A percentile compares a stretch with the other conserved stretches of the same genome.
Conservation (phyloP, 2,888 invertebrate genomes). For the Ptilodon capucinus region DNA sequence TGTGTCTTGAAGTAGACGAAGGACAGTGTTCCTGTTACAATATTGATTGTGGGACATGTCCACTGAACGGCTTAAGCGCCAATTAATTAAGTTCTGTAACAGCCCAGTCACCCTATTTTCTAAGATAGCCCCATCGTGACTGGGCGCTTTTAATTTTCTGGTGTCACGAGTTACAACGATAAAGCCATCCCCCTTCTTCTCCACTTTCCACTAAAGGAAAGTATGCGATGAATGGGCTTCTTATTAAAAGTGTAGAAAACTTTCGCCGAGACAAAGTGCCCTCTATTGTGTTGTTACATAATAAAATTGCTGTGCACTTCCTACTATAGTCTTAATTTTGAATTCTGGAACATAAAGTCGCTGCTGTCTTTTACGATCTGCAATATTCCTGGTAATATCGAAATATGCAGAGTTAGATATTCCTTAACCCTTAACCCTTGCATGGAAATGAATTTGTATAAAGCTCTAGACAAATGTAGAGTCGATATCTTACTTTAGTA, state of each 20-base stretch:
- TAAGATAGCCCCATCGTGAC: slow-evolving; percentile 73
- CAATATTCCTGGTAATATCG: slow-evolving; percentile 2
- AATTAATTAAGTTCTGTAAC: slow-evolving; percentile 74
- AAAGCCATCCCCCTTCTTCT: slow-evolving; percentile 57
- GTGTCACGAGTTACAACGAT: slow-evolving; percentile 74
- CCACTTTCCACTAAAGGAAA: slow-evolving; percentile 58
- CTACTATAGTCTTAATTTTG: slow-evolving; percentile 16
- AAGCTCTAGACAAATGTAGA: neutral
- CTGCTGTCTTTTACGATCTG: neutral
- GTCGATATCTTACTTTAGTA: neutral
- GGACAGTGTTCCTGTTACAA: slow-evolving; percentile 12
- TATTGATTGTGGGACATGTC: slow-evolving; percentile 36
- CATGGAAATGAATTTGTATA: neutral
- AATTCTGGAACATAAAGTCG: slow-evolving; percentile 10
- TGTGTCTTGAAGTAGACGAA: slow-evolving; percentile 9
- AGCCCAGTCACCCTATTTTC: slow-evolving; percentile 72
- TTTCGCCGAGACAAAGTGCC: slow-evolving; percentile 65
- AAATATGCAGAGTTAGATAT: neutral
- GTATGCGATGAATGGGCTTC: slow-evolving; percentile 74
- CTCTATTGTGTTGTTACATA: slow-evolving; percentile 53
- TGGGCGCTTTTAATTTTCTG: slow-evolving; percentile 77
- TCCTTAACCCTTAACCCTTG: neutral
- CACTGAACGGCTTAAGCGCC: slow-evolving; percentile 47
- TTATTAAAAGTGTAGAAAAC: slow-evolving; percentile 75
- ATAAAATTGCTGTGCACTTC: slow-evolving; percentile 40